phyloP scores from a whole-genome alignment of 2,888 invertebrate genomes.

The Smittia sp. region DNA sequence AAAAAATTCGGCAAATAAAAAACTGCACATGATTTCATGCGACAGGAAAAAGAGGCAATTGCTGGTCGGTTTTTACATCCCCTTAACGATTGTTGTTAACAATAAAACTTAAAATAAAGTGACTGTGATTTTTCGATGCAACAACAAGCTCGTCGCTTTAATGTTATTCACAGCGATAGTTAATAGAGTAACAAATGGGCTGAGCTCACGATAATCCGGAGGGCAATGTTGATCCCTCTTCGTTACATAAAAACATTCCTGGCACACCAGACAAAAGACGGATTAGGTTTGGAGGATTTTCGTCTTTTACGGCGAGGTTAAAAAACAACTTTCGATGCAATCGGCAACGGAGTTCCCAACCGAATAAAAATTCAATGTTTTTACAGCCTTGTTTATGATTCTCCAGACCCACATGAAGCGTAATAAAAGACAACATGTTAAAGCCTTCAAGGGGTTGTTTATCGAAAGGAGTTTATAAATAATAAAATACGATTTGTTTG shows the following conservation, averaged over 20 bases:
- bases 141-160: not conserved
- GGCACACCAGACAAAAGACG: conserved; percentile 27
- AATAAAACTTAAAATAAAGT: conserved; percentile 32
- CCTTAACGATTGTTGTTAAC: conserved; percentile 35
- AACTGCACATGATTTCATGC: conserved; percentile 19
- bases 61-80: not conserved
- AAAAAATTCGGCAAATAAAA: not conserved
- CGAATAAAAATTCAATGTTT: conserved; percentile 36
- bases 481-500: conserved; percentile 21
- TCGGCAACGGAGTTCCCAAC: not conserved
- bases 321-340: not conserved
- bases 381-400: conserved; percentile 40
- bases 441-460: conserved; percentile 35
- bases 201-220: not conserved
- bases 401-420: conserved; percentile 14
- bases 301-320: not conserved
- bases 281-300: conserved; percentile 31
- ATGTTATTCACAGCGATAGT: conserved; percentile 13
- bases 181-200: conserved; percentile 36
- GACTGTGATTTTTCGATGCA: conserved; percentile 24
- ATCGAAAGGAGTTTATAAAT: conserved; percentile 22
- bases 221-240: not conserved
- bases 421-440: not conserved
- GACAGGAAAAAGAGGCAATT: not conserved
- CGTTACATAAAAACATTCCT: not conserved